Percentiles rank a stretch among this genome's conserved stretches.
Conservation (phyloP, 2,888 invertebrate genomes). For the Acleris holmiana region DNA sequence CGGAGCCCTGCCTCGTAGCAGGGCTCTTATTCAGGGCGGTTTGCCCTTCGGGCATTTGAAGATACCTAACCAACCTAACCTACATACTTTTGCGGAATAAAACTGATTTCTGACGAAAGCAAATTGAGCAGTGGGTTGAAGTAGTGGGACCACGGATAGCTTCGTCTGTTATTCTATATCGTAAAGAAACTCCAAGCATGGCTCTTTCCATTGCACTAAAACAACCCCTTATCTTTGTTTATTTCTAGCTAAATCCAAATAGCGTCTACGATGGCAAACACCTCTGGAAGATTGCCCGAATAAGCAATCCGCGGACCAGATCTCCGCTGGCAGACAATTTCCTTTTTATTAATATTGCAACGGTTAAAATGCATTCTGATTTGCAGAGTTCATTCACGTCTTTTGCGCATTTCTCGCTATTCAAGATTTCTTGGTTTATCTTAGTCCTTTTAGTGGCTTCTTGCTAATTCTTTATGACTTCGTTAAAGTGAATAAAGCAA, state of each 20-base stretch:
- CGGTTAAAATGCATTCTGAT: slow-evolving; percentile 16
- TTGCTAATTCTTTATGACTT: too few relatives aligned
- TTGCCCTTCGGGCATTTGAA: too few relatives aligned
- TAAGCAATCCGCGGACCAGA: slow-evolving; percentile 46
- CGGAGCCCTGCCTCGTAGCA: too few relatives aligned
- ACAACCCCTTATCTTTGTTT: slow-evolving; percentile 52
- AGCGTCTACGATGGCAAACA: slow-evolving; percentile 47
- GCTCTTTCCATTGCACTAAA: neutral
- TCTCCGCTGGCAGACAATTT: slow-evolving; percentile 43
- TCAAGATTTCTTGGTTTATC: neutral
- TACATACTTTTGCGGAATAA: too few relatives aligned
- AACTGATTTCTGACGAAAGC: too few relatives aligned
- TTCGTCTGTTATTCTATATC: too few relatives aligned
- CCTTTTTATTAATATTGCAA: slow-evolving; percentile 38
- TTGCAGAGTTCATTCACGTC: slow-evolving; percentile 13
- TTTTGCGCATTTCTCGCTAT: neutral
- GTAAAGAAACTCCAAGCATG: too few relatives aligned
- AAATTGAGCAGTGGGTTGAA: too few relatives aligned
- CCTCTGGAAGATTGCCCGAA: slow-evolving; percentile 63
- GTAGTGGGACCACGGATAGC: too few relatives aligned
- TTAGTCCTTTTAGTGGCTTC: neutral
- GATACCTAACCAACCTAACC: too few relatives aligned
- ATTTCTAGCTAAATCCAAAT: slow-evolving; percentile 46
- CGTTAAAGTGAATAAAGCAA: too few relatives aligned
- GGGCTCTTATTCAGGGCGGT: too few relatives aligned